Conservation (phyloP, 1,140 invertebrate species). For the Temnothorax curvispinosus region DNA sequence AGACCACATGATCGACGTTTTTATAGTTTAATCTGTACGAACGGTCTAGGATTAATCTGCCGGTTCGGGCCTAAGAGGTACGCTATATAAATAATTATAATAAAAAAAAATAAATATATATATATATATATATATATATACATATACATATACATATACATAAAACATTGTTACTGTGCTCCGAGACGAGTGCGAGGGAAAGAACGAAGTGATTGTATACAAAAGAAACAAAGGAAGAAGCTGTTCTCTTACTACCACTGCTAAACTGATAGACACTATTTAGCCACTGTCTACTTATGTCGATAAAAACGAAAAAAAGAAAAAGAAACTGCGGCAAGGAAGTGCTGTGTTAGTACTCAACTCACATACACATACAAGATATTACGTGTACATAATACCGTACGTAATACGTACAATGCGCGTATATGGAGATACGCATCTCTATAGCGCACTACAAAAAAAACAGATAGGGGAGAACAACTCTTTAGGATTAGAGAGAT, state of each 20-base stretch:
- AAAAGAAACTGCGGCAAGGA: slow-evolving; percentile 25
- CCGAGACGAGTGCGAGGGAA: slow-evolving; percentile 48
- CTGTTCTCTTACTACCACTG: slow-evolving; percentile 71
- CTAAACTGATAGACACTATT: slow-evolving; percentile 68
- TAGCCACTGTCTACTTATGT: slow-evolving; percentile 66
- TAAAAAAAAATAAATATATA: not conserved
- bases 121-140: no score
- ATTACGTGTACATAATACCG: slow-evolving; percentile 49
- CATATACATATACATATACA: not conserved
- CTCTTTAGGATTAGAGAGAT: slow-evolving; percentile 48
- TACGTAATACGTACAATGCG: slow-evolving; percentile 6
- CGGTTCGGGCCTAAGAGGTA: slow-evolving; percentile 71
- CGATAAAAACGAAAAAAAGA: slow-evolving; percentile 49
- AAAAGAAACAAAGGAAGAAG: slow-evolving; percentile 34
- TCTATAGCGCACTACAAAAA: slow-evolving; percentile 50
- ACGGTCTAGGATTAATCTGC: slow-evolving; percentile 74
- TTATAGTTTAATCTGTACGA: slow-evolving; percentile 73
- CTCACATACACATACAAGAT: slow-evolving; percentile 38
- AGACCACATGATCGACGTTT: slow-evolving; percentile 71
- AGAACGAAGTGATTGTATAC: slow-evolving; percentile 49
- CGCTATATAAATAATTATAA: slow-evolving; percentile 62
- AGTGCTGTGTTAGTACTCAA: slow-evolving; percentile 44
- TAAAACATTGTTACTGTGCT: slow-evolving; percentile 55
- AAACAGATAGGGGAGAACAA: slow-evolving; percentile 16
- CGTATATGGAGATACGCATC: slow-evolving; percentile 8